Evolutionary conservation across 37 sponge, comb jelly and placozoan genomes (phyloP).

Genomic region (Tethya wilhelma): DNA sequence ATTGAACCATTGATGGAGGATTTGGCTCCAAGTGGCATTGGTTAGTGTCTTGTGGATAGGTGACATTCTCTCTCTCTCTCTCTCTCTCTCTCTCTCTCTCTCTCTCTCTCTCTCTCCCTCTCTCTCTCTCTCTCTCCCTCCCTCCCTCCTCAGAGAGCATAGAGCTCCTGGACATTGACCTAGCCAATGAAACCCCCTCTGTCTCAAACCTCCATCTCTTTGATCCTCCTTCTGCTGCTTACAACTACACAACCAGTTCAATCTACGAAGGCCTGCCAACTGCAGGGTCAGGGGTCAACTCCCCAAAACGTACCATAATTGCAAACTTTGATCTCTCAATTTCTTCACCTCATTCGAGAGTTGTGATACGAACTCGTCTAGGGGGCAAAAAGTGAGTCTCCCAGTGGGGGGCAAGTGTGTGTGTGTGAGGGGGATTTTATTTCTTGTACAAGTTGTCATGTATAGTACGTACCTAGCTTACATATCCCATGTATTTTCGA

Average conservation of each 20-base stretch:
- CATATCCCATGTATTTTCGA: too few species aligned
- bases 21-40: conserved; percentile 36
- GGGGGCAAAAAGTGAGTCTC: conserved; percentile 48
- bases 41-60: too few species aligned
- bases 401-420: too few species aligned
- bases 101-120: not conserved
- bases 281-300: not conserved
- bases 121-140: not conserved
- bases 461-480: too few species aligned
- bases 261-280: too few species aligned
- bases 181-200: conserved; percentile 44
- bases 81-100: conserved; percentile 6
- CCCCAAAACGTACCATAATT: not conserved
- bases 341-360: conserved; percentile 37
- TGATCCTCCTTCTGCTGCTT: conserved; percentile 17
- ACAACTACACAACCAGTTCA: not conserved
- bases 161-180: conserved; percentile 40
- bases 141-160: conserved; percentile 25
- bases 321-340: conserved; percentile 43
- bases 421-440: too few species aligned
- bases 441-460: too few species aligned
- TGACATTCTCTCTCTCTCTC: not conserved
- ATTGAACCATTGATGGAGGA: conserved; percentile 50
- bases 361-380: conserved; percentile 43
- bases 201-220: conserved; percentile 28